Evolutionary conservation across 1,140 invertebrate genomes (phyloP), one percentile per base, ranked within the genome.

Genomic region (Cyphomyrmex costatus): DNA sequence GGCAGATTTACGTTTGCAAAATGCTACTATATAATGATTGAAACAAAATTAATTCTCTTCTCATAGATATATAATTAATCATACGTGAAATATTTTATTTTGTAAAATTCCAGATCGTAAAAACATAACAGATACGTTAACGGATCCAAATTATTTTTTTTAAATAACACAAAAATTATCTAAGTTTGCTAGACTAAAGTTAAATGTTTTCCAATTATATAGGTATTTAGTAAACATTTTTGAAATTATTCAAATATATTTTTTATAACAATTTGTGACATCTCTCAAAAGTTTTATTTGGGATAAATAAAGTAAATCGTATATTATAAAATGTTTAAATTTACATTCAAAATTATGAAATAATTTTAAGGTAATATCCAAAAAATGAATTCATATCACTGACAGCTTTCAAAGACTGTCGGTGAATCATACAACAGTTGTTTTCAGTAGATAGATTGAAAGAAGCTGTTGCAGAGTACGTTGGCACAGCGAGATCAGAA

Each of bases 371-470:
- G n/a, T 36, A 24, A 2, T n/a, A 53, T 0, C 16, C 1, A 24
- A 58, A 60, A 83, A 30, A 33, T 0, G 0, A 73, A 73, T 73
- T 0, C 30, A 1, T 24, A 14, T 5, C 19, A 16, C 2, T 80
- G 30, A 80, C 53, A 73, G 7, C 27, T 61, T n/a, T 60, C 19
- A 46, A 16, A 56, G 21, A 83, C 12, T 73, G 24, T 83, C 36
- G 36, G 79, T 60, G 36, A 49, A 30, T 19, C 33, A 73, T 60
- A 33, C 27, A 56, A 61, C 36, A 46, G 53, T 49, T 83, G 24
- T 16, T 73, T 83, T 83, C n/a, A 61, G 14, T 36, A 60, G 3
- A 49, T 78, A 74, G n/a, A 83, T 74, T 73, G n/a, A 60, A 36
- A 83, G 68, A 61, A 46, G 21, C 53, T 36, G 16, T 80, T 71